Evolutionary conservation across 2,113 vertebrate genomes (phyloP), one percentile per base, ranked within the genome.

Genomic region (Taurulus bubalis): DNA sequence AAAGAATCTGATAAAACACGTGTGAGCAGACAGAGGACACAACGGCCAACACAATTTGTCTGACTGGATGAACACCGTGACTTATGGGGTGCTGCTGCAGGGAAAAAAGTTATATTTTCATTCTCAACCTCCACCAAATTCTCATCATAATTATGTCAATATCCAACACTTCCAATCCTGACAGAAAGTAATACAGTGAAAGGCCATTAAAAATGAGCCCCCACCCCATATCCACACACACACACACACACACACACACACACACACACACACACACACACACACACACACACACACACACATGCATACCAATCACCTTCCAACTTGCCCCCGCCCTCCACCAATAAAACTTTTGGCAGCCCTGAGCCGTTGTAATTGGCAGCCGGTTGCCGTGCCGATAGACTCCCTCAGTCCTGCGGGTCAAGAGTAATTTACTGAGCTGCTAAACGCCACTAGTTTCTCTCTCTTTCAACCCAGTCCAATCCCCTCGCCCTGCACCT

Each of bases 391-490:
- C 90, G 86, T 89, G 91, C 93, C 85, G 92, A 94, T 95, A 94
- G 92, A 94, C 94, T 95, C 91, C 93, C 90, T 89, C 89, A 91
- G 91, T 95, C 92, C 93, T 93, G 55, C 82, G 90, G 95, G 95
- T 95, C 94, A 95, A 95, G 95, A 95, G 93, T 95, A 95, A 95
- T 96, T 95, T 95, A 95, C 92, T 93, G 93, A 95, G 90, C 93
- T 87, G 93, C 92, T 94, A 95, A 95, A 94, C 90, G 89, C 86
- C 88, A 87, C 90, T 92, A 82, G 89, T 85, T 90, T 86, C 71
- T 77, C 75, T 84, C 74, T 87, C 86, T 90, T 82, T 86, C 65
- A 86, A 85, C 67, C 74, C 79, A 62, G 56, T 88, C 88, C 89
- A 88, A 85, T 56, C 75, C 85, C 40, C 69, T 24, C 49, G 2